Evolutionary conservation across 2,797 vertebrate species (phyloP).

Genomic region (Hydrolagus colliei): DNA sequence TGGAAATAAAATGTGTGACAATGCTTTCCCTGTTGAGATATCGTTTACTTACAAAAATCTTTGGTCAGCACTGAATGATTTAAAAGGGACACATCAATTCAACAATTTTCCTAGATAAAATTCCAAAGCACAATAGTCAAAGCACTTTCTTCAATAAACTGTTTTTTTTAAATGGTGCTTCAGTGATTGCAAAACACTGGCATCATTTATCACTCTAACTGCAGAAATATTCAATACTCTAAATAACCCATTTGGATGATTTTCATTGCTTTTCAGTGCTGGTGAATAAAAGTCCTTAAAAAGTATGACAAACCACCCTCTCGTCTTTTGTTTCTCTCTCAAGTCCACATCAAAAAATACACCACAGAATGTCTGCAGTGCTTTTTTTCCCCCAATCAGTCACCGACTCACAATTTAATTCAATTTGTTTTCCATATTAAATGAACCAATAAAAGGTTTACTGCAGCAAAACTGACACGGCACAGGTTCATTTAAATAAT

Average conservation of each 20-base stretch:
- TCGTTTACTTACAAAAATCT: slow-evolving; percentile 51
- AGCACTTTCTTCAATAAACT: slow-evolving; percentile 69
- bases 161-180: slow-evolving; percentile 61
- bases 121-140: slow-evolving; percentile 63
- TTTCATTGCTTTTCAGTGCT: slow-evolving; percentile 55
- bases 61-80: slow-evolving; percentile 52
- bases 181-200: slow-evolving; percentile 60
- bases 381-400: not conserved
- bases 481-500: not conserved
- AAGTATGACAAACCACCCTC: slow-evolving; percentile 75
- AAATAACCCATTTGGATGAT: slow-evolving; percentile 70
- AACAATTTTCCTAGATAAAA: slow-evolving; percentile 61
- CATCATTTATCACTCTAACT: slow-evolving; percentile 61
- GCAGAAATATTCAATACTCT: slow-evolving; percentile 61
- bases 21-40: slow-evolving; percentile 41
- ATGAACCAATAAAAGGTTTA: not conserved
- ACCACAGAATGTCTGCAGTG: not conserved
- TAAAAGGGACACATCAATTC: slow-evolving; percentile 58
- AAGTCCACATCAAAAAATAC: not conserved
- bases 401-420: slow-evolving; percentile 15
- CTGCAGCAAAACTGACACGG: not conserved
- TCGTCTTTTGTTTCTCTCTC: not conserved
- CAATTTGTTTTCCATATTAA: not conserved
- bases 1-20: slow-evolving; percentile 21
- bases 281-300: slow-evolving; percentile 61